These are phyloP conservation scores for Drosophila paracracens DNA, from an alignment of 2,888 invertebrate genomes.

Conservation along the genomic window DNA sequence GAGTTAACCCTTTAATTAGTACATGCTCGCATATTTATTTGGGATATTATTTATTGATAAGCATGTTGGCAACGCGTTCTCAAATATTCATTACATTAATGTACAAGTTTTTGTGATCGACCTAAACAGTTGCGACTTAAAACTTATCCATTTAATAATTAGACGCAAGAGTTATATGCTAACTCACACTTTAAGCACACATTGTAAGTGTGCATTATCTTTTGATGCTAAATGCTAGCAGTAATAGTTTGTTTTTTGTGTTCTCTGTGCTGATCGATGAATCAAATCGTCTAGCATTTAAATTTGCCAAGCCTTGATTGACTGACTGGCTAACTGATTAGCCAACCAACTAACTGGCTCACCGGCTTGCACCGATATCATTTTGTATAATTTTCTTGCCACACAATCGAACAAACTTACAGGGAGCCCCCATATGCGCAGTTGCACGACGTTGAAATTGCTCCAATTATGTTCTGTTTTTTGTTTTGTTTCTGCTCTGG, in stretches of 20 bases:
- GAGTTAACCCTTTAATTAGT: not conserved
- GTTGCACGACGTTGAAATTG: constrained; percentile 81
- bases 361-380: constrained; percentile 67
- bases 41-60: not conserved
- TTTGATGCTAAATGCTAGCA: not conserved
- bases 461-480: constrained; percentile 77
- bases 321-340: constrained; percentile 60
- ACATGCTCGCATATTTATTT: not conserved
- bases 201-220: not conserved
- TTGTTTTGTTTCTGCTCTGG: constrained; percentile 16
- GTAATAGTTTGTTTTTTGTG: not conserved
- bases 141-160: not conserved
- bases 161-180: not conserved
- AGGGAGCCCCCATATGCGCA: constrained; percentile 62
- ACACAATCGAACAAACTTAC: constrained; percentile 41
- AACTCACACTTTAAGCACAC: not conserved
- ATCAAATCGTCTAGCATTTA: constrained; percentile 71
- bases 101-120: not conserved
- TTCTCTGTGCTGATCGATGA: constrained; percentile 63
- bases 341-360: constrained; percentile 54
- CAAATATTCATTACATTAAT: not conserved
- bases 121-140: not conserved
- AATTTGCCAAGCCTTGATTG: constrained; percentile 56
- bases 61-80: not conserved
- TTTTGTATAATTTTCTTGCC: constrained; percentile 77